Evolutionary conservation across 2,888 invertebrate genomes (phyloP).

Genomic region (Drosophila ezoana): DNA sequence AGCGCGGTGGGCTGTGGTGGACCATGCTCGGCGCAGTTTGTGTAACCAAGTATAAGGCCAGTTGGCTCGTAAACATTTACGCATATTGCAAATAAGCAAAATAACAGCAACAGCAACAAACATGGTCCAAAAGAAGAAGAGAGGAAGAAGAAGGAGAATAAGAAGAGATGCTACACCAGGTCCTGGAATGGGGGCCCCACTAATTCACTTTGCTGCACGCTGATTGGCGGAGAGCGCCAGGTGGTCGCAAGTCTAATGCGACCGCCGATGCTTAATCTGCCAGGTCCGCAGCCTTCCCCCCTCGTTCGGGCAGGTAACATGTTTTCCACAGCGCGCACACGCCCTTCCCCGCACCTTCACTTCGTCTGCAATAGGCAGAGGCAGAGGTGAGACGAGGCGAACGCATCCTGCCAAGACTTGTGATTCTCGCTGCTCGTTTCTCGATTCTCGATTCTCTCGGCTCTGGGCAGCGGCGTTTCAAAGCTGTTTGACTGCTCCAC

Average conservation of each 20-base stretch:
- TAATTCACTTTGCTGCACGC: slow-evolving; percentile 80
- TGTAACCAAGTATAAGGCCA: slow-evolving; percentile 33
- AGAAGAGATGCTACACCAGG: slow-evolving; percentile 22
- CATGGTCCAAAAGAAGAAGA: neutral
- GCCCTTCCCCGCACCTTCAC: neutral
- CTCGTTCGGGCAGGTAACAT: slow-evolving; percentile 26
- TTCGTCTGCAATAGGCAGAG: slow-evolving; percentile 38
- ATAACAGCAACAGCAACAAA: slow-evolving; percentile 43
- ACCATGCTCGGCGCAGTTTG: slow-evolving; percentile 19
- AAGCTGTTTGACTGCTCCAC: slow-evolving; percentile 81
- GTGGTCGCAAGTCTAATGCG: slow-evolving; percentile 82
- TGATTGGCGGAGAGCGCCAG: slow-evolving; percentile 83
- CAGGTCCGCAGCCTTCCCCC: neutral
- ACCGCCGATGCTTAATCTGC: slow-evolving; percentile 66
- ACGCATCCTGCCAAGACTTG: slow-evolving; percentile 41
- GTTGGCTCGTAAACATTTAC: slow-evolving; percentile 75
- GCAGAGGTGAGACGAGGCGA: slow-evolving; percentile 24
- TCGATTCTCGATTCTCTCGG: slow-evolving; percentile 11
- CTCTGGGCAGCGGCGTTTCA: slow-evolving; percentile 65
- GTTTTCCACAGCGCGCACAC: slow-evolving; percentile 25
- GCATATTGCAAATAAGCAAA: slow-evolving; percentile 77
- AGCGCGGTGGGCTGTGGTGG: neutral
- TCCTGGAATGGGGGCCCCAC: slow-evolving; percentile 52
- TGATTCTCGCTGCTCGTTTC: slow-evolving; percentile 2
- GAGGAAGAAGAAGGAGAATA: neutral